These are phyloP conservation scores for Larimichthys crocea DNA, from an alignment of 2,113 vertebrate species.

Conservation along the genomic window DNA sequence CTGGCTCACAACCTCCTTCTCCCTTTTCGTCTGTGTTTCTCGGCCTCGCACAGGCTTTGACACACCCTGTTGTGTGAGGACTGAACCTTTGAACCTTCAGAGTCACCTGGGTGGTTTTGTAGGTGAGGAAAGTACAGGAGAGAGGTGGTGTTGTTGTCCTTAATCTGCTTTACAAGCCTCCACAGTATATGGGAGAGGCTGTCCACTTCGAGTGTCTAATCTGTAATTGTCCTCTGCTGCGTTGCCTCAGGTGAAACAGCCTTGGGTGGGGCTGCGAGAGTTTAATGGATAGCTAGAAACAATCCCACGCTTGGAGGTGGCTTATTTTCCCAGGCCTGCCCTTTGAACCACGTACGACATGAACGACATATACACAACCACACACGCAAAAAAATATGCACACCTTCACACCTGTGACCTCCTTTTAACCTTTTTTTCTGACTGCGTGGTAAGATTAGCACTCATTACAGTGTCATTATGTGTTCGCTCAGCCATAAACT, in stretches of 20 bases:
- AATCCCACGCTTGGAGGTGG: conserved; percentile 71
- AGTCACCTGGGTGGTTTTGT: conserved; percentile 67
- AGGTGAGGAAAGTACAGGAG: conserved; percentile 76
- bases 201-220: conserved; percentile 65
- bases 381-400: conserved; percentile 57
- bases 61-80: conserved; percentile 60
- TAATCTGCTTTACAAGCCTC: conserved; percentile 79
- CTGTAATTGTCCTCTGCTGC: conserved; percentile 78
- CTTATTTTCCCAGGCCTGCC: conserved; percentile 70
- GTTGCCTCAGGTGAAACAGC: conserved; percentile 75
- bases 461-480: conserved; percentile 77
- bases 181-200: conserved; percentile 72
- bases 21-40: conserved; percentile 11
- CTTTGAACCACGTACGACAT: conserved; percentile 66
- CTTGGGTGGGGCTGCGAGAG: conserved; percentile 63
- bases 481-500: conserved; percentile 72
- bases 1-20: conserved; percentile 7
- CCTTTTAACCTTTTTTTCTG: conserved; percentile 63
- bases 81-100: conserved; percentile 76
- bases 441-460: conserved; percentile 67
- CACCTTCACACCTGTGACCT: conserved; percentile 76
- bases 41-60: neutral
- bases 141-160: conserved; percentile 67
- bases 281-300: conserved; percentile 73
- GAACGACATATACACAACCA: conserved; percentile 38